Percentiles rank a stretch among this genome's conserved stretches.
Evolutionary conservation across 2,888 invertebrate species (phyloP).

Genomic region (Cantharis rufa): DNA sequence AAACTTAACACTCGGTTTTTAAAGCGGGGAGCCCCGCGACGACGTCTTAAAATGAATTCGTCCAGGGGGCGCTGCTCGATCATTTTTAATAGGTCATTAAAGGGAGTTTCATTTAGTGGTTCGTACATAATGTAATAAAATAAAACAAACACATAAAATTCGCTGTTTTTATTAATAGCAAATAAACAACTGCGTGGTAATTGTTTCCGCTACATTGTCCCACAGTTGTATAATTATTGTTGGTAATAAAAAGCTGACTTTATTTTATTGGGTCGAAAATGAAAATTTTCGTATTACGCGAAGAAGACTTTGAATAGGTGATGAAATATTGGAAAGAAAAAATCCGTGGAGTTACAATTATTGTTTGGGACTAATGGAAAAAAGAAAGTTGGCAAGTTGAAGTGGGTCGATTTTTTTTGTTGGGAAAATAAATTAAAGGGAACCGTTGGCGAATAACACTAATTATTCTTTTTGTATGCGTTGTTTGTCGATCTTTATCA

Average conservation of each 20-base stretch:
- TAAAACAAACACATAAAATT: background rate
- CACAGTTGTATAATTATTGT: background rate
- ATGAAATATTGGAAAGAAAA: background rate
- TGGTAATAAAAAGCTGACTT: background rate
- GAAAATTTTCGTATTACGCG: background rate
- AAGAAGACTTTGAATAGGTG: background rate
- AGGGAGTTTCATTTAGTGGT: background rate
- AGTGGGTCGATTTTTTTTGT: slow-evolving; percentile 12
- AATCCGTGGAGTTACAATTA: background rate
- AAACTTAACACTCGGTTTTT: background rate
- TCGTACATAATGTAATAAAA: background rate
- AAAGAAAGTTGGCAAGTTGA: background rate
- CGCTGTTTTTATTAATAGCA: background rate
- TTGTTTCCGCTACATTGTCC: background rate
- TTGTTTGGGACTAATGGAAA: background rate
- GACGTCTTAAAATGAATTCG: background rate
- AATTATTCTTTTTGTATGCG: slow-evolving; percentile 29
- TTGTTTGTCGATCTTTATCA: slow-evolving; percentile 28
- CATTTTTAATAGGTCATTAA: background rate
- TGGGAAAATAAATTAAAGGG: slow-evolving; percentile 21
- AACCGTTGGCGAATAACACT: slow-evolving; percentile 16
- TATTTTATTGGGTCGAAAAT: background rate
- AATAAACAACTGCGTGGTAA: background rate
- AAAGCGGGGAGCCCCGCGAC: background rate
- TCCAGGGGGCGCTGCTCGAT: background rate